Conservation (phyloP, 2,113 vertebrate species). For the Clarias batrachus region DNA sequence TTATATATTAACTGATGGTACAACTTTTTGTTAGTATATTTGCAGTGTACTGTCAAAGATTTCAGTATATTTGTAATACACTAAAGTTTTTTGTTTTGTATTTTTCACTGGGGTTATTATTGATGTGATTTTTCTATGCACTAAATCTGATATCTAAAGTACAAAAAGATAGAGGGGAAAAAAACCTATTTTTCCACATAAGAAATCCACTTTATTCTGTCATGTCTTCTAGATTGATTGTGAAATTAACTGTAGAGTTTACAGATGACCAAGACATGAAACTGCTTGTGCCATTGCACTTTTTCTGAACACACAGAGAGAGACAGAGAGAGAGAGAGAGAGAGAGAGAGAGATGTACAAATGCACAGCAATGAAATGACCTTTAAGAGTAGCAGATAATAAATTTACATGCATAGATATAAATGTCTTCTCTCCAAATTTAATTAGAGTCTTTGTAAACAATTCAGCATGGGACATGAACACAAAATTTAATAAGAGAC, state of each 20-base stretch:
- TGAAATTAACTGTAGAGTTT: not conserved
- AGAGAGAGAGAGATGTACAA: not conserved
- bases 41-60: no score
- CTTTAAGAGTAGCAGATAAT: constrained; percentile 39
- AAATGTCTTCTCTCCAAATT: constrained; percentile 31
- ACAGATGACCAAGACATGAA: not conserved
- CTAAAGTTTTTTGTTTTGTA: no score
- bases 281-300: not conserved
- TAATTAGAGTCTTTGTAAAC: constrained; percentile 31
- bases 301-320: not conserved
- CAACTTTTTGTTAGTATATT: no score
- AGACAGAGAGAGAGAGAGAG: not conserved
- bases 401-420: constrained; percentile 30
- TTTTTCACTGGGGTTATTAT: no score
- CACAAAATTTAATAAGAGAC: constrained; percentile 2
- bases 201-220: not conserved
- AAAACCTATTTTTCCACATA: not conserved
- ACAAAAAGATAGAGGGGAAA: not conserved
- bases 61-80: no score
- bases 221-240: not conserved
- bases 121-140: no score
- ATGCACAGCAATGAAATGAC: constrained; percentile 25
- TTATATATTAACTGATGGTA: no score
- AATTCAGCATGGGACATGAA: constrained; percentile 6
- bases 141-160: no score